A percentile compares a stretch with the other conserved stretches of the same genome.
phyloP scores from a whole-genome alignment of 2,888 invertebrate species.

The Odontocerum albicorne region DNA sequence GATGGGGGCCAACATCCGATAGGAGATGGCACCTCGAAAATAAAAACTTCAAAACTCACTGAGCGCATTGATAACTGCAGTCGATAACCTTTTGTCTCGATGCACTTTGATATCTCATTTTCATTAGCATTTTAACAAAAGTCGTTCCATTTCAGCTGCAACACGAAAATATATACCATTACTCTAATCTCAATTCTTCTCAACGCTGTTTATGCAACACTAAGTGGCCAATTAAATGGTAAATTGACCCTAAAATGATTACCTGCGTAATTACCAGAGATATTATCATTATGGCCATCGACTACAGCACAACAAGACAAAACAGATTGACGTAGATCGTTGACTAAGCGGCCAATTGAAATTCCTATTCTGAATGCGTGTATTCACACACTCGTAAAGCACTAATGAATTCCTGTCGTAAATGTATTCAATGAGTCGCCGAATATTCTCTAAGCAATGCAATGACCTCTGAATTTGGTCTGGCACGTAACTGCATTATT shows the following conservation, averaged over 20 bases:
- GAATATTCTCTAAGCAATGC: constrained; percentile 14
- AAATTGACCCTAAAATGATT: neutral
- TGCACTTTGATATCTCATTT: too few species aligned
- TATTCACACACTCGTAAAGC: neutral
- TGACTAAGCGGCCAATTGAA: constrained; percentile 4
- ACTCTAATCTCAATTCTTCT: too few species aligned
- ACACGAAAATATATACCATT: too few species aligned
- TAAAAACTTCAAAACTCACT: too few species aligned
- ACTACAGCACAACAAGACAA: neutral
- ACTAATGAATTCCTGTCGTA: neutral
- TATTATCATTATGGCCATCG: neutral
- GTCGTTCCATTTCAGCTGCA: too few species aligned
- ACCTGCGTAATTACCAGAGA: neutral
- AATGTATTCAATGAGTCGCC: neutral
- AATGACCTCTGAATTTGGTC: constrained; percentile 4
- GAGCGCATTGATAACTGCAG: too few species aligned
- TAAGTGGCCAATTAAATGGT: too few species aligned
- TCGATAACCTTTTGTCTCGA: too few species aligned
- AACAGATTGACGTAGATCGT: constrained; percentile 6
- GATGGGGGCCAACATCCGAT: too few species aligned
- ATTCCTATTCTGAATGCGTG: neutral
- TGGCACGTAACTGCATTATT: neutral
- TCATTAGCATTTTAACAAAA: too few species aligned
- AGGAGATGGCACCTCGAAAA: too few species aligned
- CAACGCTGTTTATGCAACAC: too few species aligned